Percentiles rank a stretch among this genome's conserved stretches.
Conservation (phyloP, 1,140 invertebrate genomes). For the Ceratina calcarata region DNA sequence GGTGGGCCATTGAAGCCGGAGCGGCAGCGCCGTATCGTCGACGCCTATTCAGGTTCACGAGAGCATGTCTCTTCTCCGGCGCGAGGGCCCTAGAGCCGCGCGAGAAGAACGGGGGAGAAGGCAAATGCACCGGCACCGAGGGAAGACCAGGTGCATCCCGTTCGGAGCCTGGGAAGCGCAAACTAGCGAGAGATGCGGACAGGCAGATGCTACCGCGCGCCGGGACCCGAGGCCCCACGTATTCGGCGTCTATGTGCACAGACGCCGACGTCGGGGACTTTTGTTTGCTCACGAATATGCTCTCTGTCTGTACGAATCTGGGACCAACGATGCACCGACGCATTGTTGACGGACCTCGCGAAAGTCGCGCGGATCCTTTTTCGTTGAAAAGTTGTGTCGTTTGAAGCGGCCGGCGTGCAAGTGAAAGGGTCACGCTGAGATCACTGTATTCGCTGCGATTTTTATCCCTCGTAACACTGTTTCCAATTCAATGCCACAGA, state of each 20-base stretch:
- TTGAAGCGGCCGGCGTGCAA: no score
- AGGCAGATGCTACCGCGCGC: conserved; percentile 60
- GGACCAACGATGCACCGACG: conserved; percentile 1
- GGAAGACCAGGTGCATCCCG: conserved; percentile 64
- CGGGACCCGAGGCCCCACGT: conserved; percentile 13
- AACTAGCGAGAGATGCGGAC: conserved; percentile 60
- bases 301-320: conserved; percentile 33
- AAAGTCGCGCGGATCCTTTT: not conserved
- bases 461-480: no score
- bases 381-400: no score
- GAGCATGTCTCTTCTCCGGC: conserved; percentile 54
- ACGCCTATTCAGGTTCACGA: conserved; percentile 61
- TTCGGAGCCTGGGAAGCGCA: conserved; percentile 70
- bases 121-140: conserved; percentile 59
- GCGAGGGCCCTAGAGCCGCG: not conserved
- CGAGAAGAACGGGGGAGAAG: conserved; percentile 39
- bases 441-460: no score
- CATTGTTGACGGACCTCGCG: not conserved
- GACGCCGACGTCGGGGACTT: conserved; percentile 57
- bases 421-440: no score
- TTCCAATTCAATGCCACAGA: no score
- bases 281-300: conserved; percentile 52
- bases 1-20: conserved; percentile 44
- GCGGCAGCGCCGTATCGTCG: conserved; percentile 53
- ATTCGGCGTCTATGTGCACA: conserved; percentile 60